phyloP scores from a whole-genome alignment of 2,888 invertebrate genomes.

The Ashinkailepas kermadecensis region DNA sequence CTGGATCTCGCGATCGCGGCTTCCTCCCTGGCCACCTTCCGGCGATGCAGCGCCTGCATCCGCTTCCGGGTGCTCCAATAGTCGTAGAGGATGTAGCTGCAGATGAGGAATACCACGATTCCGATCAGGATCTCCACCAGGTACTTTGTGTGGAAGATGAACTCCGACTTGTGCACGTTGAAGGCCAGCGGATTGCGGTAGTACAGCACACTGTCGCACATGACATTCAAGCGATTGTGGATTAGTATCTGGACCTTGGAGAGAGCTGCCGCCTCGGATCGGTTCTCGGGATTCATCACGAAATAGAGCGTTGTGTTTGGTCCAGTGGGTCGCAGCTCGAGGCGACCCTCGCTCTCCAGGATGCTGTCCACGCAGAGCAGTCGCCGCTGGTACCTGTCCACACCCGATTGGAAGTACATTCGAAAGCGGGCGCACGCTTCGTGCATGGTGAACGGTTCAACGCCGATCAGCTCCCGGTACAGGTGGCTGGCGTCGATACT shows the following conservation, averaged over 20 bases:
- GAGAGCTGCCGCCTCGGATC: neutral
- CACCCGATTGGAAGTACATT: neutral
- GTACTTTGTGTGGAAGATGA: constrained; percentile 1
- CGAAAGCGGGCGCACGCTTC: neutral
- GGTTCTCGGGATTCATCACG: neutral
- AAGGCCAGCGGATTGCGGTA: constrained; percentile 4
- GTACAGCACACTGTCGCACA: neutral
- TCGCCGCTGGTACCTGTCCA: neutral
- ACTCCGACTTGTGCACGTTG: neutral
- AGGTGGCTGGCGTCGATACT: neutral
- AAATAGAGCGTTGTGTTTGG: constrained; percentile 4
- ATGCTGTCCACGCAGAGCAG: neutral
- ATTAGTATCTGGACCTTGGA: neutral
- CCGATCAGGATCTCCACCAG: neutral
- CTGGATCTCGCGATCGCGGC: neutral
- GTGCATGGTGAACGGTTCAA: neutral
- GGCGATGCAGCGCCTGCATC: neutral
- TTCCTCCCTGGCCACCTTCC: neutral
- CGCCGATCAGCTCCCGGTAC: neutral
- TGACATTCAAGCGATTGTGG: neutral
- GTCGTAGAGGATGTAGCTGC: neutral
- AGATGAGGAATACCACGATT: neutral
- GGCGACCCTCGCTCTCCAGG: neutral
- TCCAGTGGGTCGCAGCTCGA: neutral
- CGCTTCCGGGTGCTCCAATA: neutral